Conservation (phyloP, 64 coral and sea anemone species). For the Montipora sp. region DNA sequence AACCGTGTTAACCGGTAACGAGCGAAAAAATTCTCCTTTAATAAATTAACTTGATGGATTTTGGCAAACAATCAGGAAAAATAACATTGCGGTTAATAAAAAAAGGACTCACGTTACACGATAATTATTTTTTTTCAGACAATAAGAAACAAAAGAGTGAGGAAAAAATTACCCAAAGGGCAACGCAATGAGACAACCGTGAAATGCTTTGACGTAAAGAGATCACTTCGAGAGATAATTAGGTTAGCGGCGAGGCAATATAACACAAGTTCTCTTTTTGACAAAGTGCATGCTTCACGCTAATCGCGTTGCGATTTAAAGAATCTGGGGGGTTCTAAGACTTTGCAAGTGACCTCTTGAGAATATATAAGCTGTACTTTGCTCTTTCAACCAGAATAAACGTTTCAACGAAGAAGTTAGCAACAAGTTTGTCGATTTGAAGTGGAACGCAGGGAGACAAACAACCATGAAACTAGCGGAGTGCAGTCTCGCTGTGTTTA, state of each 20-base stretch:
- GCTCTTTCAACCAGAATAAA: background rate
- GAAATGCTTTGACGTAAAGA: slow-evolving; percentile 19
- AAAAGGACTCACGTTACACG: slow-evolving; percentile 12
- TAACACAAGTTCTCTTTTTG: slow-evolving; percentile 44
- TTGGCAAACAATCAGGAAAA: slow-evolving; percentile 27
- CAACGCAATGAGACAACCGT: slow-evolving; percentile 16
- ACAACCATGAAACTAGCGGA: background rate
- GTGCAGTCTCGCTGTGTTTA: background rate
- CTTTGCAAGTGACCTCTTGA: slow-evolving; percentile 41
- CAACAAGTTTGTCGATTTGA: background rate
- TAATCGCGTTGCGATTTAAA: slow-evolving; percentile 54
- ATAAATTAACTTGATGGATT: background rate
- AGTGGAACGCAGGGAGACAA: slow-evolving; percentile 1
- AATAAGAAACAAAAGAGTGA: slow-evolving; percentile 22
- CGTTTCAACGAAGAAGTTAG: slow-evolving; percentile 4
- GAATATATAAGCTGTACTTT: slow-evolving; percentile 4
- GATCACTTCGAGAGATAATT: slow-evolving; percentile 56
- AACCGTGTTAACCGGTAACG: background rate
- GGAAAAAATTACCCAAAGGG: slow-evolving; percentile 8
- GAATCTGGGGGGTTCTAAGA: slow-evolving; percentile 35
- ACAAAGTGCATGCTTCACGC: slow-evolving; percentile 49
- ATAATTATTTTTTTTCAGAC: slow-evolving; percentile 44
- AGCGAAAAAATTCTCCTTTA: background rate
- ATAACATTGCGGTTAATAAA: background rate
- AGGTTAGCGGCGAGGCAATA: slow-evolving; percentile 49